Conservation (phyloP, 2,797 vertebrate genomes). For the Enoplosus armatus region DNA sequence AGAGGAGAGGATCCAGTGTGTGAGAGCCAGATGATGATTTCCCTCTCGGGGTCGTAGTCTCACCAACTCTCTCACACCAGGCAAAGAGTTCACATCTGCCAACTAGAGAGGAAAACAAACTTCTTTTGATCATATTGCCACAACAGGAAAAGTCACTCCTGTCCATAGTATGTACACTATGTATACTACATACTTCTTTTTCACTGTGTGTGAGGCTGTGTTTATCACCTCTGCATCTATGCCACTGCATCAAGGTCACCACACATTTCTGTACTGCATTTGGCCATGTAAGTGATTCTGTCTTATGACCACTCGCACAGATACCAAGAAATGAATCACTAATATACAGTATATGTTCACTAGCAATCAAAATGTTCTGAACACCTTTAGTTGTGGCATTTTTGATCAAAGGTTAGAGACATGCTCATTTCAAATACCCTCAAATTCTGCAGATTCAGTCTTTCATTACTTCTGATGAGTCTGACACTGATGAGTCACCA, state of each 20-base stretch:
- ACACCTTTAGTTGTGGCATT: background rate
- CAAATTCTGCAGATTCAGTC: no score
- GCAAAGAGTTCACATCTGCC: slow-evolving; percentile 89
- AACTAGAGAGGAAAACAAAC: slow-evolving; percentile 79
- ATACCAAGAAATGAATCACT: background rate
- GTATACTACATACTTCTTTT: no score
- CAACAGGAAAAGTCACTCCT: background rate
- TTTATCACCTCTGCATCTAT: background rate
- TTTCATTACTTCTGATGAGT: no score
- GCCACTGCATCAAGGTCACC: background rate
- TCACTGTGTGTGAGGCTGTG: background rate
- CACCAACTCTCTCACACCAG: slow-evolving; percentile 91
- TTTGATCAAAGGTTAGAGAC: background rate
- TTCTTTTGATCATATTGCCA: background rate
- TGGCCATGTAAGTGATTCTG: background rate
- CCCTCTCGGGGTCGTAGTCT: slow-evolving; percentile 83
- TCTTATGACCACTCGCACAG: background rate
- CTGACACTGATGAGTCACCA: background rate
- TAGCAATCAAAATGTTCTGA: background rate
- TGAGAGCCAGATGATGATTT: slow-evolving; percentile 88
- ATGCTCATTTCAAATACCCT: no score
- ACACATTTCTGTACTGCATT: background rate
- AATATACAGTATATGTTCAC: background rate
- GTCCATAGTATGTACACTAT: background rate
- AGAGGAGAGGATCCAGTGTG: slow-evolving; percentile 95